Evolutionary conservation across 2,113 vertebrate genomes (phyloP).

Genomic region (Suricata suricatta): DNA sequence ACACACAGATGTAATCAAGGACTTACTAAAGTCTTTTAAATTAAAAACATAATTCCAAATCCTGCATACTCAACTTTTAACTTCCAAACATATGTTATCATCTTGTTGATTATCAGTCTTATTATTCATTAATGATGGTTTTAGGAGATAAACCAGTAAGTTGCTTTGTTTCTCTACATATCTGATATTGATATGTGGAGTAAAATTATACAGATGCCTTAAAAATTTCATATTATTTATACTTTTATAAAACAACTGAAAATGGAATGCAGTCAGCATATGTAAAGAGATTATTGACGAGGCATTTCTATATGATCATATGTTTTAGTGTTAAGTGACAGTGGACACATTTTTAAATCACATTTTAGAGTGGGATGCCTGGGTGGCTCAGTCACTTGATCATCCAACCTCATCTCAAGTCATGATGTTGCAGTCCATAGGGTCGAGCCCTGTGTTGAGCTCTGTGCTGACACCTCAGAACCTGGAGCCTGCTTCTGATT

Average conservation of each 20-base stretch:
- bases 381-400: too few species aligned
- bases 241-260: background rate
- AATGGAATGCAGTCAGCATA: background rate
- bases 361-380: background rate
- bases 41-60: slow-evolving; percentile 13
- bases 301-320: background rate
- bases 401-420: too few species aligned
- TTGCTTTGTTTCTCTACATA: background rate
- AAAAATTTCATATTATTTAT: background rate
- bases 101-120: background rate
- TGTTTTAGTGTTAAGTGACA: background rate
- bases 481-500: too few species aligned
- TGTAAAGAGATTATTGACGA: background rate
- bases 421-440: too few species aligned
- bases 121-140: background rate
- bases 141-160: background rate
- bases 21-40: background rate
- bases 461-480: too few species aligned
- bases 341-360: background rate
- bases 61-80: background rate
- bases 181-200: background rate
- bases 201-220: background rate
- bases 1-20: background rate
- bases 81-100: background rate
- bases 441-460: too few species aligned